phyloP scores from a whole-genome alignment of 2,888 invertebrate genomes.

The Junonia oenone region DNA sequence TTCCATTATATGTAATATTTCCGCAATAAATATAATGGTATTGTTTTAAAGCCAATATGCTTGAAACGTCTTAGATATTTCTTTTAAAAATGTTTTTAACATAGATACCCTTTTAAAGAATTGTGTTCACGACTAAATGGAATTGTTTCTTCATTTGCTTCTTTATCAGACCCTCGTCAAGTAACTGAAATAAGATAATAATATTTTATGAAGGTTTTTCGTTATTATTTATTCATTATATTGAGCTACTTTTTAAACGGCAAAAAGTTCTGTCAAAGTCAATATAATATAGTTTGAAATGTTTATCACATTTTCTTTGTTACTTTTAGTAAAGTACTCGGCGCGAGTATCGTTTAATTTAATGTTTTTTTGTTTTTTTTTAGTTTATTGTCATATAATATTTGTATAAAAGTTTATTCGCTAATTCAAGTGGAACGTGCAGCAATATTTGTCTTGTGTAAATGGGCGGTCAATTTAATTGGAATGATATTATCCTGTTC shows the following conservation, averaged over 20 bases:
- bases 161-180: constrained; percentile 11
- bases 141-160: neutral
- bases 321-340: neutral
- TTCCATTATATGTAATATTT: too few species aligned
- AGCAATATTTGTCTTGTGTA: neutral
- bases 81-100: neutral
- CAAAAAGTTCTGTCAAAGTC: constrained; percentile 5
- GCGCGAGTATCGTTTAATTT: too few species aligned
- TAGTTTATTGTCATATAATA: too few species aligned
- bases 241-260: neutral
- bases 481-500: constrained; percentile 31
- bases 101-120: neutral
- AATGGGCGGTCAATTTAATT: constrained; percentile 20
- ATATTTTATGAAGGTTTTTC: constrained; percentile 1
- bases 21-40: neutral
- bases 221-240: neutral
- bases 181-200: constrained; percentile 2
- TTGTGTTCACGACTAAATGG: neutral
- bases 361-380: too few species aligned
- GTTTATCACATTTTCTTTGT: constrained; percentile 9
- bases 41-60: neutral
- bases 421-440: neutral
- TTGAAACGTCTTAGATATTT: neutral
- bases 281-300: constrained; percentile 17
- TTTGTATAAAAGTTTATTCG: neutral